These are phyloP conservation scores for Oceanites oceanicus DNA, from an alignment of 2,113 vertebrate genomes.

Conservation along the genomic window DNA sequence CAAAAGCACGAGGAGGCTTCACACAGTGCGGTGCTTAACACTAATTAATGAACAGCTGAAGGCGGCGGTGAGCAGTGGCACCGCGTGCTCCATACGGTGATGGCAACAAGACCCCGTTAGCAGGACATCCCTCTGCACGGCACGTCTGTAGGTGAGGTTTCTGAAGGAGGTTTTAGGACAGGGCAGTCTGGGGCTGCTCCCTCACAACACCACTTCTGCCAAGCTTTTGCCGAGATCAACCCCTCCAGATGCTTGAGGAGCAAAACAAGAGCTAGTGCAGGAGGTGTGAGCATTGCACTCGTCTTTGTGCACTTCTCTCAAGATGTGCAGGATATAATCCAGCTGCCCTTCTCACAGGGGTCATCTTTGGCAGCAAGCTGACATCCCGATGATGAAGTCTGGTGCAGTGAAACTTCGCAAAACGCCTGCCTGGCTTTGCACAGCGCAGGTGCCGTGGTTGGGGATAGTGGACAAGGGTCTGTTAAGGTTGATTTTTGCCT, in stretches of 20 bases:
- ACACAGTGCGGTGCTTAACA: rapidly evolving
- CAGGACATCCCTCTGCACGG: not conserved
- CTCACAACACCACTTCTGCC: not conserved
- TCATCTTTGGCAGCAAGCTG: not conserved
- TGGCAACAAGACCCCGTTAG: not conserved
- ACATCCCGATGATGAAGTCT: not conserved
- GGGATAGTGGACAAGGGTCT: not conserved
- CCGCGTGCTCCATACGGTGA: rapidly evolving
- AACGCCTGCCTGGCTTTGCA: not conserved
- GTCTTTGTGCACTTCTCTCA: not conserved
- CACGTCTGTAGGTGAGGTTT: rapidly evolving
- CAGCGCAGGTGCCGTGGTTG: rapidly evolving
- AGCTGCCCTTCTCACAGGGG: not conserved
- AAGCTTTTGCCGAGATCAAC: not conserved
- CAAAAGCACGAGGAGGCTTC: not conserved
- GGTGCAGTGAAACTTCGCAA: rapidly evolving
- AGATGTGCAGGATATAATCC: not conserved
- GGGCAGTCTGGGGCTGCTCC: not conserved
- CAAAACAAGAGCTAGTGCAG: not conserved
- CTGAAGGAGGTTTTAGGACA: not conserved
- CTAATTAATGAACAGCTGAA: not conserved
- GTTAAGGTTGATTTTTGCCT: not conserved
- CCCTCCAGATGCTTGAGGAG: not conserved
- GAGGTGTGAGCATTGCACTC: not conserved
- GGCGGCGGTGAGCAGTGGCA: not conserved